Conservation (phyloP, 2,113 vertebrate genomes). For the Axis porcinus region DNA sequence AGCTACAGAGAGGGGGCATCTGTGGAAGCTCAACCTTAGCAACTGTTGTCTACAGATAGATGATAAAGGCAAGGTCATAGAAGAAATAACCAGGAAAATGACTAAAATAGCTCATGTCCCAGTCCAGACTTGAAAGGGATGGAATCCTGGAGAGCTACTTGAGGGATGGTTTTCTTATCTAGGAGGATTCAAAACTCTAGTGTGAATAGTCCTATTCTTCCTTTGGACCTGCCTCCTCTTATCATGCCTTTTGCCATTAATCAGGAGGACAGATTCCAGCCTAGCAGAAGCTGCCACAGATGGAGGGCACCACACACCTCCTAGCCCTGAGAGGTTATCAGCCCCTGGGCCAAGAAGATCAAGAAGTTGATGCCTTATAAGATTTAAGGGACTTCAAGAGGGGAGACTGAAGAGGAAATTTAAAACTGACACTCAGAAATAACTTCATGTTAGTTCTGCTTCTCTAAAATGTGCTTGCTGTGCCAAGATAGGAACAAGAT, state of each 20-base stretch:
- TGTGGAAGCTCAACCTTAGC: neutral
- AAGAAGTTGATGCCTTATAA: neutral
- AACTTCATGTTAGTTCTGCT: neutral
- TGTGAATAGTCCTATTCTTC: neutral
- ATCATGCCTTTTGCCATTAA: neutral
- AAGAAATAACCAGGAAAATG: neutral
- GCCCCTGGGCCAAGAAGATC: neutral
- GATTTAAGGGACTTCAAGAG: neutral
- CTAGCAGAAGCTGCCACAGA: neutral
- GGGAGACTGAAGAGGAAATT: neutral
- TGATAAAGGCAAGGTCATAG: neutral
- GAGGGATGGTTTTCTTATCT: neutral
- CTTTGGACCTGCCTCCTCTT: neutral
- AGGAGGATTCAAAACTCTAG: neutral
- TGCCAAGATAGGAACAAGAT: neutral
- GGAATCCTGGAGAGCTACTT: neutral
- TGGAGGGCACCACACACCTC: neutral
- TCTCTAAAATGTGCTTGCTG: neutral
- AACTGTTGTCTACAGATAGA: neutral
- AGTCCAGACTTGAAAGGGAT: neutral
- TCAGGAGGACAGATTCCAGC: neutral
- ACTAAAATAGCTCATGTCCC: neutral
- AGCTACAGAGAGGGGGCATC: rapidly evolving
- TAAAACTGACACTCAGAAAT: neutral
- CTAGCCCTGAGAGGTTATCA: neutral